phyloP scores from a whole-genome alignment of 2,797 vertebrate genomes.

The Tachyglossus aculeatus region DNA sequence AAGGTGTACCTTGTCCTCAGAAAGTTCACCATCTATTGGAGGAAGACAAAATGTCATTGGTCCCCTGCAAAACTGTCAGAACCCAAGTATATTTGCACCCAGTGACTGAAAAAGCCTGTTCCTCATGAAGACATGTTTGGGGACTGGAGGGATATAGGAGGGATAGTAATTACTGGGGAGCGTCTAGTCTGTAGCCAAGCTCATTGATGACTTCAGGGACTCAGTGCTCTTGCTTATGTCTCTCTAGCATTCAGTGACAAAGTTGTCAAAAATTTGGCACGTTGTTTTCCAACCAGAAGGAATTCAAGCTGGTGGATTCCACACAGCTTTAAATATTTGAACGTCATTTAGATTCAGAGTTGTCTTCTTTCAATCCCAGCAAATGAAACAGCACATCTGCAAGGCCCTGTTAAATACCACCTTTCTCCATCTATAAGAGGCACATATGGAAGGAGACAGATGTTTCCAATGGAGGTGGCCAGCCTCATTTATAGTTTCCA shows the following conservation, averaged over 20 bases:
- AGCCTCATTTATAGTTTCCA: slow-evolving; percentile 27
- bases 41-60: too few species aligned
- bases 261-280: not conserved
- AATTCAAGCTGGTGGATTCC: not conserved
- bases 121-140: too few species aligned
- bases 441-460: slow-evolving; percentile 44
- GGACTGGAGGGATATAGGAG: too few species aligned
- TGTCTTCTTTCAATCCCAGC: slow-evolving; percentile 1
- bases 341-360: slow-evolving; percentile 11
- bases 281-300: not conserved
- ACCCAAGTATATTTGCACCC: too few species aligned
- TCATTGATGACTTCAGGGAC: not conserved
- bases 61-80: too few species aligned
- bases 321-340: not conserved
- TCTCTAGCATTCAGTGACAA: not conserved
- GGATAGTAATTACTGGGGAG: too few species aligned
- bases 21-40: too few species aligned
- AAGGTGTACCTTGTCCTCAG: too few species aligned
- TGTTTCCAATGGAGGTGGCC: slow-evolving; percentile 37
- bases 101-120: too few species aligned
- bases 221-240: too few species aligned
- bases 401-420: slow-evolving; percentile 13
- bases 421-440: not conserved
- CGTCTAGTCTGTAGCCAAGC: too few species aligned
- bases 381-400: slow-evolving; percentile 36